Base-by-base conservation (phyloP, 2,888 invertebrate species). In the Galeopsomyia nigrocyanea region DNA sequence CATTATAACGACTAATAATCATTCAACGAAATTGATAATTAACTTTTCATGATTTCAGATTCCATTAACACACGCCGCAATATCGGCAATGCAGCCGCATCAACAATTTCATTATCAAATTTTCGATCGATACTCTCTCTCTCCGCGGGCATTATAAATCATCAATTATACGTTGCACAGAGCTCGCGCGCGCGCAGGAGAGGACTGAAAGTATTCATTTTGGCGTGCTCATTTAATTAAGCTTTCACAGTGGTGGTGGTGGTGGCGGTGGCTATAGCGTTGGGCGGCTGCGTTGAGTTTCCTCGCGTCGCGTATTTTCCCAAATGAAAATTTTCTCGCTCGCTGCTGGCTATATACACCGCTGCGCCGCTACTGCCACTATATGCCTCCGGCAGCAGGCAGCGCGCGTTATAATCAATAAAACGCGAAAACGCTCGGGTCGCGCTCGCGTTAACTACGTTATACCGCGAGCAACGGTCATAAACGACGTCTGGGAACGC, bases 401-500 rank as follows among this genome's bases (percentile, higher is more conserved):
- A 26, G 26, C 26, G 26, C 80, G 26, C 26, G 26, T 80, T 80
- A 72, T 76, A 76, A 76, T 76, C 76, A 74, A 76, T 80, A 81
- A n/a, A 79, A 79, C 79, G 78, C 53, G 17, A 19, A 26, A 19
- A 21, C 7, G 71, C 66, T 77, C 71, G 75, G 78, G 76, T 5
- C 26, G 26, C 47, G 26, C 47, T 31, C 21, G 78, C 80, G 78
- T 82, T 81, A 82, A 81, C 79, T 75, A 76, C 76, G 78, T 78
- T 79, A 66, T 57, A 77, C 74, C 39, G 16, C 19, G 67, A 31
- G 57, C 26, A 51, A 73, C 58, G 78, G 71, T 78, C 80, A 78
- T 81, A 82, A 83, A 82, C 78, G 78, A 70, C 73, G 82, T 81
- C 82, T 82, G 81, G 78, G 75, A 80, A 79, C 79, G 78, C 78